Evolutionary conservation across 2,888 invertebrate species (phyloP).

Genomic region (Sarcophaga rosellei): DNA sequence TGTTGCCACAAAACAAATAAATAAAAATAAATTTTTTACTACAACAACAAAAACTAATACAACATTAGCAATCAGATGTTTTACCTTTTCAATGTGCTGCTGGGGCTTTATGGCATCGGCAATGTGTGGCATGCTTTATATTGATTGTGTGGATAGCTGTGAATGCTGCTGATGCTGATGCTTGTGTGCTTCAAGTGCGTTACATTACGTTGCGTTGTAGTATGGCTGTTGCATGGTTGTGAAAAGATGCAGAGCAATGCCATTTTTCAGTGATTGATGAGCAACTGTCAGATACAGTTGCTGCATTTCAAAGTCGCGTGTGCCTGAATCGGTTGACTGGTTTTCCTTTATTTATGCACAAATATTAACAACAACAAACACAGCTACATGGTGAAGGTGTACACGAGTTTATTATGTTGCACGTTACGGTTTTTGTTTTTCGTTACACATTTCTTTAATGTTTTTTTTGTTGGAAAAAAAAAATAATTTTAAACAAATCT

Average conservation of each 20-base stretch:
- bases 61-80: conserved; percentile 17
- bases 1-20: conserved; percentile 34
- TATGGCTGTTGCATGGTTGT: conserved; percentile 52
- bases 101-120: not conserved
- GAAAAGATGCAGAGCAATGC: conserved; percentile 66
- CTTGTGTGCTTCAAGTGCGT: conserved; percentile 51
- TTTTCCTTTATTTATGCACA: conserved; percentile 28
- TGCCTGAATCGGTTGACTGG: conserved; percentile 31
- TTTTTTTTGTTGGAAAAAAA: not conserved
- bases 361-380: not conserved
- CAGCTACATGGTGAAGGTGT: conserved; percentile 19
- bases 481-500: not conserved
- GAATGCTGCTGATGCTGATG: conserved; percentile 23
- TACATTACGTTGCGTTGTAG: too few species aligned
- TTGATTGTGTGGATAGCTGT: conserved; percentile 31
- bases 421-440: not conserved
- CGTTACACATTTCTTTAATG: not conserved
- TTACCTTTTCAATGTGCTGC: not conserved
- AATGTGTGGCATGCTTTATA: conserved; percentile 7
- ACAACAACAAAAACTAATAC: too few species aligned
- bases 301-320: conserved; percentile 68
- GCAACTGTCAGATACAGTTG: conserved; percentile 72
- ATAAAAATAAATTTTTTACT: not conserved
- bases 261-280: conserved; percentile 71
- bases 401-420: conserved; percentile 9